Conservation (phyloP, 1,140 invertebrate species). For the Ceratina australensis region DNA sequence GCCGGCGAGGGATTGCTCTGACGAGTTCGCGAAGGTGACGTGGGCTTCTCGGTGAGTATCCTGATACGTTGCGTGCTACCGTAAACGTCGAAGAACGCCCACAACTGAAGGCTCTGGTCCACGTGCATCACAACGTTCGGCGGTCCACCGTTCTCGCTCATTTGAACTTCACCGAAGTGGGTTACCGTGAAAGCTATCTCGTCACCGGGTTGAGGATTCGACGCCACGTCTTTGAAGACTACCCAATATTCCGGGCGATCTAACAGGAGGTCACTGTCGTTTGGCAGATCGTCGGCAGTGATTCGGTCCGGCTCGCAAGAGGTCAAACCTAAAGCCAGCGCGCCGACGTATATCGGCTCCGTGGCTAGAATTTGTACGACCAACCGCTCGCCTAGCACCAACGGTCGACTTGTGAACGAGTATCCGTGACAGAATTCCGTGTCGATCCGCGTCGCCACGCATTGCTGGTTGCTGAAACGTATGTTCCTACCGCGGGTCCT, state of each 20-base stretch:
- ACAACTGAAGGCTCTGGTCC: slow-evolving; percentile 92
- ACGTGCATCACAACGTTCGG: slow-evolving; percentile 95
- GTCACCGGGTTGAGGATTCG: slow-evolving; percentile 90
- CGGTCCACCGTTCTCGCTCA: slow-evolving; percentile 91
- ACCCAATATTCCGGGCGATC: slow-evolving; percentile 99
- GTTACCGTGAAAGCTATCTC: slow-evolving; percentile 94
- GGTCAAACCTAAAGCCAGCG: slow-evolving; percentile 94
- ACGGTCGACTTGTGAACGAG: slow-evolving; percentile 92
- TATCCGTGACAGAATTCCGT: slow-evolving; percentile 97
- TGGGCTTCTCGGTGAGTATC: slow-evolving; percentile 81
- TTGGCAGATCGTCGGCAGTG: slow-evolving; percentile 88
- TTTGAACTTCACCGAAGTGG: slow-evolving; percentile 91
- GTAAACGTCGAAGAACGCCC: slow-evolving; percentile 98
- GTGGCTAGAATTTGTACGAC: slow-evolving; percentile 92
- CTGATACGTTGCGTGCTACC: slow-evolving; percentile 94
- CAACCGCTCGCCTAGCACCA: slow-evolving; percentile 91
- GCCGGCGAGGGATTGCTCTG: slow-evolving; percentile 59
- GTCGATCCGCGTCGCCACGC: slow-evolving; percentile 88
- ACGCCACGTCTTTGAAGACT: slow-evolving; percentile 94
- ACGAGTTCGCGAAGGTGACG: slow-evolving; percentile 72
- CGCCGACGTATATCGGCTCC: slow-evolving; percentile 92
- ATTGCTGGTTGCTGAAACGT: slow-evolving; percentile 88
- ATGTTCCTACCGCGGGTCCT: slow-evolving; percentile 91
- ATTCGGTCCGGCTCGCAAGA: slow-evolving; percentile 93
- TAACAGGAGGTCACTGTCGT: slow-evolving; percentile 94